Evolutionary conservation across 2,113 vertebrate species (phyloP).

Genomic region (Strix uralensis): DNA sequence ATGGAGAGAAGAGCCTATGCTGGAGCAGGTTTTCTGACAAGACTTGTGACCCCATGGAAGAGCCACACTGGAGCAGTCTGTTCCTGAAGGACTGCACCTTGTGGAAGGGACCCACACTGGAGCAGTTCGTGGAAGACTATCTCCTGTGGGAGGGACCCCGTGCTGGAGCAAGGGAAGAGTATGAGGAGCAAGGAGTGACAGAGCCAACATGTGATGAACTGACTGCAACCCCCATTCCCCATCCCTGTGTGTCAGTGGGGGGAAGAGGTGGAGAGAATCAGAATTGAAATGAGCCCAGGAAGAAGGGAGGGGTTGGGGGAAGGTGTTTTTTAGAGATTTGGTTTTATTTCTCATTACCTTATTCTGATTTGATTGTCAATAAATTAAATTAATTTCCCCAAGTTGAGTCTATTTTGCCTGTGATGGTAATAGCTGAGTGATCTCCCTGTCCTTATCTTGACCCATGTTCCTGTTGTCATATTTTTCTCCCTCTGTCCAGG

Average conservation of each 20-base stretch:
- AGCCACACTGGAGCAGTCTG: not conserved
- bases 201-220: not conserved
- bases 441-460: not conserved
- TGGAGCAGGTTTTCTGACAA: not conserved
- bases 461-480: fast-evolving
- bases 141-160: fast-evolving
- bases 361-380: not conserved
- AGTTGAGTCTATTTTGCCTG: not conserved
- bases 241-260: fast-evolving
- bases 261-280: not conserved
- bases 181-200: not conserved
- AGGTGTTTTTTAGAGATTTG: not conserved
- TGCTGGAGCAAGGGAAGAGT: not conserved
- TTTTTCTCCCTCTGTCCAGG: not conserved
- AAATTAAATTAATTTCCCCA: not conserved
- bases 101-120: fast-evolving
- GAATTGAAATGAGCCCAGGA: not conserved
- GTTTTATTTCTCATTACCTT: not conserved
- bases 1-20: fast-evolving
- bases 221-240: fast-evolving
- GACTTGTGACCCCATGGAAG: fast-evolving
- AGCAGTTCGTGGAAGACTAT: not conserved
- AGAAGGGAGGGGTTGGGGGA: fast-evolving
- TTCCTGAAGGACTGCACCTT: no score
- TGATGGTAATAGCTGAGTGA: not conserved